Percentiles rank a stretch among this genome's conserved stretches.
Conservation (phyloP, 1,140 invertebrate genomes). For the Saxidomus purpurata region DNA sequence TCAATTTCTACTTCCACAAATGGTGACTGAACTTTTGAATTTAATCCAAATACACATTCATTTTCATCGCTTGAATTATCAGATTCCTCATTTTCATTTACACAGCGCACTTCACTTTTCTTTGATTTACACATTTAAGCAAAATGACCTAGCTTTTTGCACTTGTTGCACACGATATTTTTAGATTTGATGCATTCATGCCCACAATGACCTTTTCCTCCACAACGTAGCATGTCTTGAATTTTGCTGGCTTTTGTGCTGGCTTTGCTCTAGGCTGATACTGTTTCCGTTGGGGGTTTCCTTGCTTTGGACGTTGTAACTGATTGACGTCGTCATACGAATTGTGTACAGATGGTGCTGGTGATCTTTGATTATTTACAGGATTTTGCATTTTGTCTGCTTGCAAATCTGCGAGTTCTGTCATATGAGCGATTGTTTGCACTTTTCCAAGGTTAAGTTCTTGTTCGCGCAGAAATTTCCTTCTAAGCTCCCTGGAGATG, state of each 20-base stretch:
- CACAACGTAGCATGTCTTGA: slow-evolving; percentile 33
- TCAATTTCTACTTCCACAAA: too few relatives aligned
- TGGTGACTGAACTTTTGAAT: too few relatives aligned
- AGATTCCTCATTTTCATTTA: background rate
- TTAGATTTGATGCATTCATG: too few relatives aligned
- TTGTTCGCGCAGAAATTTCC: background rate
- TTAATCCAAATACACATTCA: too few relatives aligned
- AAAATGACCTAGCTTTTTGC: too few relatives aligned
- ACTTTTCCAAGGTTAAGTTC: background rate
- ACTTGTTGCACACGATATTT: too few relatives aligned
- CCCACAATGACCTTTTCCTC: background rate
- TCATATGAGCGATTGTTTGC: background rate
- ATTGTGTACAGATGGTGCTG: background rate
- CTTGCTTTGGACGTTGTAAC: background rate
- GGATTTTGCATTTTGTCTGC: background rate
- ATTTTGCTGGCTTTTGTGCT: background rate
- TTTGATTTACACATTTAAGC: background rate
- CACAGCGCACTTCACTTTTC: background rate
- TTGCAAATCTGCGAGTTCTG: slow-evolving; percentile 2
- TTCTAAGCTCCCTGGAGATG: background rate
- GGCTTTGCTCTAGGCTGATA: background rate
- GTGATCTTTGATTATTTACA: background rate
- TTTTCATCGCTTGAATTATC: background rate
- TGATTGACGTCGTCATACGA: background rate
- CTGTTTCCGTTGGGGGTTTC: background rate